A percentile compares a stretch with the other conserved stretches of the same genome.
These are phyloP conservation scores for Aphelenchoides besseyi DNA, from an alignment of 1,140 invertebrate species.

Conservation along the genomic window DNA sequence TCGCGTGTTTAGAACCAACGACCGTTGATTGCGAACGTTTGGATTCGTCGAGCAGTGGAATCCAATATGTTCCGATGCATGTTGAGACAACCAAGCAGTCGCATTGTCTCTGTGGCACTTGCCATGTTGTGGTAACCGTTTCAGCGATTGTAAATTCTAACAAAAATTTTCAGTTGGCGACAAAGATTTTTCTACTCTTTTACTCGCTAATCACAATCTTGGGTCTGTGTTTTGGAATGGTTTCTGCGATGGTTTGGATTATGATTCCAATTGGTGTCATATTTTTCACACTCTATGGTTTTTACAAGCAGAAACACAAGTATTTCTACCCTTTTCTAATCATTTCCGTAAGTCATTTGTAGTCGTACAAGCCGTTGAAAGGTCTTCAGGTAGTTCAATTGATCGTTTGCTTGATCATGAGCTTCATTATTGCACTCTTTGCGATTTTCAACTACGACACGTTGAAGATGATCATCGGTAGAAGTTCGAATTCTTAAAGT, in stretches of 20 bases:
- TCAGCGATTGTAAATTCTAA: neutral
- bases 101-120: constrained; percentile 41
- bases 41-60: neutral
- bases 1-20: constrained; percentile 5
- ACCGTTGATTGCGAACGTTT: neutral
- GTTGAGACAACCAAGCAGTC: constrained; percentile 23
- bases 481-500: constrained; percentile 16
- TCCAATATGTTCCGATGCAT: constrained; percentile 13
- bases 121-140: constrained; percentile 46
- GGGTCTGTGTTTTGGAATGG: constrained; percentile 52
- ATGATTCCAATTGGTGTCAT: constrained; percentile 44
- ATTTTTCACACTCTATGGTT: constrained; percentile 43
- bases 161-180: constrained; percentile 45
- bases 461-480: constrained; percentile 44
- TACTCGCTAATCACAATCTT: constrained; percentile 40
- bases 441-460: constrained; percentile 48
- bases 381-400: constrained; percentile 45
- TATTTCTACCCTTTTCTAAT: constrained; percentile 53
- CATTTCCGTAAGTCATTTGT: constrained; percentile 41
- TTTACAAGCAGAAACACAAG: constrained; percentile 43
- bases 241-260: constrained; percentile 47
- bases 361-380: neutral
- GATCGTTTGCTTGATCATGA: constrained; percentile 50
- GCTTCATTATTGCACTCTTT: constrained; percentile 37
- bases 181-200: constrained; percentile 50